Evolutionary conservation across 1,140 invertebrate genomes (phyloP), one percentile per base, ranked within the genome.

Genomic region (Forficula auricularia): DNA sequence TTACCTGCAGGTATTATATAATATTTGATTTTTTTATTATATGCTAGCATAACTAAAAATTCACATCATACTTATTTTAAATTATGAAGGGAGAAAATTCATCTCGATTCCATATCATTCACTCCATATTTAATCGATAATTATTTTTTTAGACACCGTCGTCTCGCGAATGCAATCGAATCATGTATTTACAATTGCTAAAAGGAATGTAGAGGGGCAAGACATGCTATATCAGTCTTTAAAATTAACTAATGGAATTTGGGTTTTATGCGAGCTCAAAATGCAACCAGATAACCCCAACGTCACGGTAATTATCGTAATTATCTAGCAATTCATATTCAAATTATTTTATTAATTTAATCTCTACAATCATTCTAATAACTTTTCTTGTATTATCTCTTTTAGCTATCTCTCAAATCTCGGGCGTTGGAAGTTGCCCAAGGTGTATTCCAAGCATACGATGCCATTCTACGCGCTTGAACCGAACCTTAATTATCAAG

Each of bases 161-260:
- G 88, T 92, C 6, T 77, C 83, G 50, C 95, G 95, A 59, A 84
- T 98, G 75, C 83, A 91, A 46, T 78, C 85, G 46, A 96, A 88
- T 61, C 98, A 98, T 61, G 80, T 98, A 2, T 98, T 96, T 59
- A 99, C 95, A 1, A 96, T 98, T 56, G 94, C 95, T n/a, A 97
- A 97, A 60, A 72, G 94, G 36, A 97, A 94, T 61, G 92, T 98
- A 0, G 95, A 99, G 64, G 94, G 94, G 1, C 91, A 98, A 62
- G 94, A 99, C 57, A 97, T 98, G 90, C 70, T 98, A 2, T 98
- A 98, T 66, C 94, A 98, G 58, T 96, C 91, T 0, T 66, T 98
- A 2, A 96, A 96, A 63, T 69, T 98, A 18, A 91, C 87, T 19
- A 98, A 98, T 63, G 89, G 88, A 52, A 94, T 98, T 52, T 97